Evolutionary conservation across 2,888 invertebrate genomes (phyloP).

Genomic region (Conus canariensis): DNA sequence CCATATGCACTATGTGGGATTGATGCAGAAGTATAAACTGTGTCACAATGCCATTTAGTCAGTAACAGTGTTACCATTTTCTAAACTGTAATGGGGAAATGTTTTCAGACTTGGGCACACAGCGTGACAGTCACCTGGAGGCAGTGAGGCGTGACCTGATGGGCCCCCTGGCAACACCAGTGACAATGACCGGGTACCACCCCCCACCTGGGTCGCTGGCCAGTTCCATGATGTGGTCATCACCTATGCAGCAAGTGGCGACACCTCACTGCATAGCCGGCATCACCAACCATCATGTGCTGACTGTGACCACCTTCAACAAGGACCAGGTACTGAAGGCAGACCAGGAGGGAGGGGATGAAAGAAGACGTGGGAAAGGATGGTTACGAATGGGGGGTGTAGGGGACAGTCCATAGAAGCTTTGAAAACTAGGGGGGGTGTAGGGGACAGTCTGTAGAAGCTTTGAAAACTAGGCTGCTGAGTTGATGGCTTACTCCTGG

Average conservation of each 20-base stretch:
- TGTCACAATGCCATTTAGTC: too few species aligned
- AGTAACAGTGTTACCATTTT: too few species aligned
- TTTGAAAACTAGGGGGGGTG: too few species aligned
- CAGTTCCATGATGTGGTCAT: neutral
- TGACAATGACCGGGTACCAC: neutral
- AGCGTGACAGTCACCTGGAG: conserved; percentile 20
- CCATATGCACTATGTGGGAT: too few species aligned
- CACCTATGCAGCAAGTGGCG: conserved; percentile 57
- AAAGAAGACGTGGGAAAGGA: neutral
- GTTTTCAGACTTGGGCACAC: neutral
- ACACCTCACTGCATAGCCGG: conserved; percentile 64
- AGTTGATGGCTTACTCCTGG: too few species aligned
- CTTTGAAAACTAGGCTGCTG: too few species aligned
- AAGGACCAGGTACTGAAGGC: conserved; percentile 83
- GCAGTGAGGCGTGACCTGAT: conserved; percentile 33
- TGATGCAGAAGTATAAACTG: too few species aligned
- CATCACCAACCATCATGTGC: conserved; percentile 86
- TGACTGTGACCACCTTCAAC: conserved; percentile 91
- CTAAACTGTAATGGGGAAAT: too few species aligned
- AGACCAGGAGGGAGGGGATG: neutral
- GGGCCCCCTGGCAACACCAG: neutral
- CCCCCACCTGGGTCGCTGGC: neutral
- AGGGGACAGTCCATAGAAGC: too few species aligned
- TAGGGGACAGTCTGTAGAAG: too few species aligned
- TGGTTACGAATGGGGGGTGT: neutral